Conservation (phyloP, 2,888 invertebrate genomes). For the Cotesia congregata region DNA sequence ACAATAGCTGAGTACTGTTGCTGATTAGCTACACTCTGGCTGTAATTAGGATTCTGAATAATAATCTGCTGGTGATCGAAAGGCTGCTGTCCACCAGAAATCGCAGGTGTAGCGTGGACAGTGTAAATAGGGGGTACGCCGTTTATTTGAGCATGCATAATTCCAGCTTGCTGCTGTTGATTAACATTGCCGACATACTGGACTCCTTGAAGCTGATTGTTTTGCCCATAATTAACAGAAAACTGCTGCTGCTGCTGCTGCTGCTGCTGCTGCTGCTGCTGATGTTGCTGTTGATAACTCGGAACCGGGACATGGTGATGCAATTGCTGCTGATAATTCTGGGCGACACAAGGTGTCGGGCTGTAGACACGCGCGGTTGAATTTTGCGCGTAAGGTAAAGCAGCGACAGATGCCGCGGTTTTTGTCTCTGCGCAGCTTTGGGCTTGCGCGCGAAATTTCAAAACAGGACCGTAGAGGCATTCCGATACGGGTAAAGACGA, state of each 20-base stretch:
- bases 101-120: conserved; percentile 60
- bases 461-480: conserved; percentile 67
- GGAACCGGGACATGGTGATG: conserved; percentile 15
- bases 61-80: conserved; percentile 52
- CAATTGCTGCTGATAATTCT: conserved; percentile 45
- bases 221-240: conserved; percentile 58
- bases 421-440: conserved; percentile 52
- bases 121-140: conserved; percentile 59
- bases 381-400: conserved; percentile 53
- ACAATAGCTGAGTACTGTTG: conserved; percentile 28
- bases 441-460: conserved; percentile 64
- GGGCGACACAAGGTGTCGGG: conserved; percentile 49
- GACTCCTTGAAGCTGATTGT: conserved; percentile 53
- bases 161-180: conserved; percentile 49
- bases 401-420: conserved; percentile 40
- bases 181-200: conserved; percentile 49
- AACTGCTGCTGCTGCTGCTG: background rate
- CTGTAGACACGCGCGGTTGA: conserved; percentile 55
- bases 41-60: conserved; percentile 28
- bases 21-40: conserved; percentile 39
- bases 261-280: conserved; percentile 25
- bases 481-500: conserved; percentile 52
- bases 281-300: conserved; percentile 30
- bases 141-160: conserved; percentile 44
- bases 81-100: conserved; percentile 62